Evolutionary conservation across 2,113 vertebrate species (phyloP).

Genomic region (Thermophis baileyi): DNA sequence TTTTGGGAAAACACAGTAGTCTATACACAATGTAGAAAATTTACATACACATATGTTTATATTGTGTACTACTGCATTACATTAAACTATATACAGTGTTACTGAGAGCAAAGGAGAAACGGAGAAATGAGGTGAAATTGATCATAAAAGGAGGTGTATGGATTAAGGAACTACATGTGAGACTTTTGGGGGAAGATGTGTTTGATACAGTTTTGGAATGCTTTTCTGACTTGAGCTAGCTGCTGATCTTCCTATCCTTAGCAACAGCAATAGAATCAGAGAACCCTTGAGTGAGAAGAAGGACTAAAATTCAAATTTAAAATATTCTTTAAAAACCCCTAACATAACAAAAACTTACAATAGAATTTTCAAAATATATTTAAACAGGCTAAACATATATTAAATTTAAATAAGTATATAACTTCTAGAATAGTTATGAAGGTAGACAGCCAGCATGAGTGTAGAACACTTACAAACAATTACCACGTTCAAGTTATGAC

Average conservation of each 20-base stretch:
- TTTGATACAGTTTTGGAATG: background rate
- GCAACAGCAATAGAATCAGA: background rate
- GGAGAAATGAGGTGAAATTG: background rate
- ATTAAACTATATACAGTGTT: background rate
- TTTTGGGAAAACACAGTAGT: no score
- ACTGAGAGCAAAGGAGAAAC: background rate
- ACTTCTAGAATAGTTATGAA: background rate
- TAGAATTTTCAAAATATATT: background rate
- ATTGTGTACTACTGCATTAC: background rate
- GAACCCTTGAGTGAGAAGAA: background rate
- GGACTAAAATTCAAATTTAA: background rate
- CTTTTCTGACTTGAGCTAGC: background rate
- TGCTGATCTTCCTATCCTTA: background rate
- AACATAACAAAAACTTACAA: background rate
- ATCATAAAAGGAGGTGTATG: background rate
- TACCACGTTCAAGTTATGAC: background rate
- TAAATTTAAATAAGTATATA: background rate
- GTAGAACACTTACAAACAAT: background rate
- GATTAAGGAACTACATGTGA: background rate
- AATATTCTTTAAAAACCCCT: background rate
- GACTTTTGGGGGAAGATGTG: background rate
- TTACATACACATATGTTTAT: background rate
- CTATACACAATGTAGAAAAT: background rate
- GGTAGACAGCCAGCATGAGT: background rate
- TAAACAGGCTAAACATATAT: background rate